Conservation (phyloP, 2,113 vertebrate genomes). For the Tyto alba region DNA sequence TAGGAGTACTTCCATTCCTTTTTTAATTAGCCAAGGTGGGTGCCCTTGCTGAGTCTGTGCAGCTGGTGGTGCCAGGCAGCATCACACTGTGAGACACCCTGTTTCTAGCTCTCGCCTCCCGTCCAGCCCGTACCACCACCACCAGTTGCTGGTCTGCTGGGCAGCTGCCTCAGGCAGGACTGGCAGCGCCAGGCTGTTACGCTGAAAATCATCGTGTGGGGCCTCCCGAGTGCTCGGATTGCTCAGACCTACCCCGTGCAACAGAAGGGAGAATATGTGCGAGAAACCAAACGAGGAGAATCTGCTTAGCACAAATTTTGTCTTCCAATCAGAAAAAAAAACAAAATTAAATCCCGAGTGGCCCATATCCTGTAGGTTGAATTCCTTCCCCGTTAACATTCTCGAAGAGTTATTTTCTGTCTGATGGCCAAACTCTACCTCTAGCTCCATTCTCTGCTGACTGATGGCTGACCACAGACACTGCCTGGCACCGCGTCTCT, state of each 20-base stretch:
- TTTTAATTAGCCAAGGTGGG: not conserved
- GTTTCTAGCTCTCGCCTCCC: not conserved
- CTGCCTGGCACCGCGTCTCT: not conserved
- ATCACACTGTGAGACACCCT: accelerated
- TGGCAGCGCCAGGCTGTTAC: not conserved
- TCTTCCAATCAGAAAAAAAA: not conserved
- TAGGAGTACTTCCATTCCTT: not conserved
- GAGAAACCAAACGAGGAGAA: not conserved
- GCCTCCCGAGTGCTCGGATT: not conserved
- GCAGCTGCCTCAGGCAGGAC: not conserved
- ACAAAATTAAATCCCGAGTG: not conserved
- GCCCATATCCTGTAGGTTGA: not conserved
- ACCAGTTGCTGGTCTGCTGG: not conserved
- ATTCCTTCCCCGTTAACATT: not conserved
- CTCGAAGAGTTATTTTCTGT: not conserved
- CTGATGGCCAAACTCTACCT: not conserved
- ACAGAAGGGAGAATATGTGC: not conserved
- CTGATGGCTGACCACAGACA: not conserved
- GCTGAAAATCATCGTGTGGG: accelerated
- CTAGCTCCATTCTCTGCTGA: not conserved
- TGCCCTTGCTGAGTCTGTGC: not conserved
- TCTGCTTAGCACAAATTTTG: not conserved
- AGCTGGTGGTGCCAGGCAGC: not conserved
- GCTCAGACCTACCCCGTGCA: not conserved
- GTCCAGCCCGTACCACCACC: not conserved